A percentile compares a stretch with the other conserved stretches of the same genome.
phyloP scores from a whole-genome alignment of 2,888 invertebrate genomes.

The Erannis defoliaria region DNA sequence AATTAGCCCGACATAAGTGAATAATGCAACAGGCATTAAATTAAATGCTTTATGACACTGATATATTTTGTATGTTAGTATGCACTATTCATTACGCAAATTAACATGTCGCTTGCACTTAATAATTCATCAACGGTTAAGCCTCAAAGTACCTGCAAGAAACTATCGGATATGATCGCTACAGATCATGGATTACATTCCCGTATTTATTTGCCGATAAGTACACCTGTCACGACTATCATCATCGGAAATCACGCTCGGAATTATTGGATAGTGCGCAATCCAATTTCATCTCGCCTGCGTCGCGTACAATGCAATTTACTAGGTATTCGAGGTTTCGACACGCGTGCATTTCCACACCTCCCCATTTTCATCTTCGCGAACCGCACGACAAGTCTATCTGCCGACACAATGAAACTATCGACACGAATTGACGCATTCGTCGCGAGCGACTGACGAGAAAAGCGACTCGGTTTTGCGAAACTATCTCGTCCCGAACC shows the following conservation, averaged over 20 bases:
- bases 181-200: conserved; percentile 5
- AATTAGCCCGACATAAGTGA: conserved; percentile 54
- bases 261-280: conserved; percentile 76
- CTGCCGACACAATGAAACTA: conserved; percentile 61
- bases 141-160: neutral
- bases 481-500: conserved; percentile 49
- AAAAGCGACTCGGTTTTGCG: conserved; percentile 45
- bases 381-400: conserved; percentile 58
- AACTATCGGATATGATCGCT: conserved; percentile 1
- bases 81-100: conserved; percentile 23
- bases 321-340: conserved; percentile 66
- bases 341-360: conserved; percentile 62
- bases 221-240: conserved; percentile 67
- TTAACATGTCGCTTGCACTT: conserved; percentile 16
- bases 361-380: conserved; percentile 65
- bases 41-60: conserved; percentile 22
- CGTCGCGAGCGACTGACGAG: conserved; percentile 46
- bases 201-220: conserved; percentile 37
- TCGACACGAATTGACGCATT: conserved; percentile 54
- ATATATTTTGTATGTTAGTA: conserved; percentile 24
- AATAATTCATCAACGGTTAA: conserved; percentile 11
- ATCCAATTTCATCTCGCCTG: conserved; percentile 75
- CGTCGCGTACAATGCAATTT: conserved; percentile 76
- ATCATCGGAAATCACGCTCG: conserved; percentile 76
- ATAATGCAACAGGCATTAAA: conserved; percentile 42